phyloP scores from a whole-genome alignment of 1,140 invertebrate species.

The Cydia amplana region DNA sequence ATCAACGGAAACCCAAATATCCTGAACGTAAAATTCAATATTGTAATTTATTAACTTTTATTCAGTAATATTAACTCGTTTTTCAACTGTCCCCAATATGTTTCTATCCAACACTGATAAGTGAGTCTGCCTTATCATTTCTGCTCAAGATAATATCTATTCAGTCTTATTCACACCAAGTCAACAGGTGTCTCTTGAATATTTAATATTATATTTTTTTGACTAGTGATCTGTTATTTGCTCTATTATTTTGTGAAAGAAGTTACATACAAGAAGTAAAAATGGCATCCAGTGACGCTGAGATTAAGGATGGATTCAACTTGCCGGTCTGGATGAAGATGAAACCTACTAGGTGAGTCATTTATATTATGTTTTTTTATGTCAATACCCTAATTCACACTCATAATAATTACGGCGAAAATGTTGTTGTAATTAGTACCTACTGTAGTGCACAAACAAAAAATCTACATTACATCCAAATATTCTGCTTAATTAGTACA shows the following conservation, averaged over 20 bases:
- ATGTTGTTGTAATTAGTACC: no score
- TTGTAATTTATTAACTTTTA: slow-evolving; percentile 41
- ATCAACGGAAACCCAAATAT: slow-evolving; percentile 59
- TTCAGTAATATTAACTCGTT: slow-evolving; percentile 32
- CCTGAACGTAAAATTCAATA: slow-evolving; percentile 42
- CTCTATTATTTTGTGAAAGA: slow-evolving; percentile 29
- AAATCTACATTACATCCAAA: no score
- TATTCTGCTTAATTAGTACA: no score
- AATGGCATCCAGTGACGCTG: slow-evolving; percentile 72
- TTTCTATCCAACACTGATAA: slow-evolving; percentile 51
- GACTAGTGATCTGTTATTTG: slow-evolving; percentile 30
- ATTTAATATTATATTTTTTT: slow-evolving; percentile 33
- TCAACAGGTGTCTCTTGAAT: slow-evolving; percentile 37
- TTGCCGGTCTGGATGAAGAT: slow-evolving; percentile 72
- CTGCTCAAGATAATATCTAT: slow-evolving; percentile 70
- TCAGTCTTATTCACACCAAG: slow-evolving; percentile 38
- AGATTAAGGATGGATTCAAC: slow-evolving; percentile 69
- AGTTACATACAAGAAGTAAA: slow-evolving; percentile 34
- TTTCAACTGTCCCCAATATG: slow-evolving; percentile 35
- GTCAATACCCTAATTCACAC: background rate
- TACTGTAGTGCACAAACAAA: no score
- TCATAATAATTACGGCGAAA: no score
- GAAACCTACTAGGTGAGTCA: slow-evolving; percentile 67
- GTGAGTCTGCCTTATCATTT: slow-evolving; percentile 68
- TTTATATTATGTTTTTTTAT: slow-evolving; percentile 21